These are phyloP conservation scores for Nipponia nippon DNA, from an alignment of 2,113 vertebrate species.

Conservation along the genomic window DNA sequence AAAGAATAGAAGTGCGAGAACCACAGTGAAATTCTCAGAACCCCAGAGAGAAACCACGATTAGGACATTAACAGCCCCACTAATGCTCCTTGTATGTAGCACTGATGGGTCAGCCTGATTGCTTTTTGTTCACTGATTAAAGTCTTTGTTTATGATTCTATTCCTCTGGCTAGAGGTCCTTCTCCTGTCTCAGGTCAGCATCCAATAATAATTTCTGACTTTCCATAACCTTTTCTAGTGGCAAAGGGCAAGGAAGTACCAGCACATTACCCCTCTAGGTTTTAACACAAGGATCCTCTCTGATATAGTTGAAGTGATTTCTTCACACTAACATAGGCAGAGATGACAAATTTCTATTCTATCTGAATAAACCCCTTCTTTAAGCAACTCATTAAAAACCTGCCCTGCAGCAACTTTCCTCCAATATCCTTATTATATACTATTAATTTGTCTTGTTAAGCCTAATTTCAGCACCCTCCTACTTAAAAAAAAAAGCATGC, in stretches of 20 bases:
- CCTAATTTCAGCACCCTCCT: background rate
- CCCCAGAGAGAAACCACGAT: background rate
- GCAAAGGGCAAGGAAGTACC: background rate
- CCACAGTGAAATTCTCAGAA: background rate
- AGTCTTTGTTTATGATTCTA: background rate
- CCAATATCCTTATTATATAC: background rate
- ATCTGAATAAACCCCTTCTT: background rate
- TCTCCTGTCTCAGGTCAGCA: background rate
- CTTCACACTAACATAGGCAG: background rate
- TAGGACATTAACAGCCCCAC: background rate
- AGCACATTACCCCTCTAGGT: background rate
- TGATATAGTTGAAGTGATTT: background rate
- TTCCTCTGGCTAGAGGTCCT: background rate
- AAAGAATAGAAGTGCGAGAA: background rate
- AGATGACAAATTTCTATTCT: background rate
- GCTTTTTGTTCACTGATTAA: background rate
- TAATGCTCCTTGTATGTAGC: background rate
- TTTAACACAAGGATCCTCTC: background rate
- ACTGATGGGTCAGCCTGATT: background rate
- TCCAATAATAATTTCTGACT: background rate
- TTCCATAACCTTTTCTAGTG: background rate
- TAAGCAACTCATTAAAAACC: background rate
- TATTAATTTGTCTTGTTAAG: background rate
- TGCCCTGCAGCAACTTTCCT: background rate
- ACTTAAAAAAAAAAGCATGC: background rate